Evolutionary conservation across 2,113 vertebrate genomes (phyloP).

Genomic region (Gallinago paraguaiae): DNA sequence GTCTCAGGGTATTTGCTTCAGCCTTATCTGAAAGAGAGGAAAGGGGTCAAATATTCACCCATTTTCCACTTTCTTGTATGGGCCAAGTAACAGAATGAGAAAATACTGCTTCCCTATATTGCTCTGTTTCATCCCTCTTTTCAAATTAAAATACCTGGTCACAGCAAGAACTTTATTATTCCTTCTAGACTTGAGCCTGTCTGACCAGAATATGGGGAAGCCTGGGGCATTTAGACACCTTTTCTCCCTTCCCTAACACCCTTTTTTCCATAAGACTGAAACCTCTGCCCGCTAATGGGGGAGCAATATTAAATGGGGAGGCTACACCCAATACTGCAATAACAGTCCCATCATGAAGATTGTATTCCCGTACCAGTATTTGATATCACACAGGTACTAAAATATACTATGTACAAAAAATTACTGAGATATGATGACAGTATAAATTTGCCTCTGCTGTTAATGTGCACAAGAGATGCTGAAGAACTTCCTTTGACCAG

Average conservation of each 20-base stretch:
- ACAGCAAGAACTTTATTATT: neutral
- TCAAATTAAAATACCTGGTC: neutral
- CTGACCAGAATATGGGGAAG: neutral
- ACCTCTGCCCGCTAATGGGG: neutral
- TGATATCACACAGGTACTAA: neutral
- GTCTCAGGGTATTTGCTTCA: neutral
- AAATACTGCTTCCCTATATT: neutral
- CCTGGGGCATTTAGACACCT: neutral
- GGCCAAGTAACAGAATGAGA: neutral
- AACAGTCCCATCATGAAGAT: neutral
- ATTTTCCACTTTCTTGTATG: neutral
- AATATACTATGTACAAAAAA: neutral
- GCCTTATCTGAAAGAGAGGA: neutral
- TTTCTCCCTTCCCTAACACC: neutral
- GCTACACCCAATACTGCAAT: neutral
- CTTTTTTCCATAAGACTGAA: neutral
- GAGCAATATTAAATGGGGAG: neutral
- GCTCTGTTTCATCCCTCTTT: neutral
- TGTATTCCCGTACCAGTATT: neutral
- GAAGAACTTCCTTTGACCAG: neutral
- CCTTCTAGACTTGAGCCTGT: neutral
- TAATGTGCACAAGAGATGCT: neutral
- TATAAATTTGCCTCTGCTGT: neutral
- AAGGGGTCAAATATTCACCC: neutral
- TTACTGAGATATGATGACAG: neutral